phyloP scores from a whole-genome alignment of 2,113 vertebrate genomes.

The Cyanistes caeruleus region DNA sequence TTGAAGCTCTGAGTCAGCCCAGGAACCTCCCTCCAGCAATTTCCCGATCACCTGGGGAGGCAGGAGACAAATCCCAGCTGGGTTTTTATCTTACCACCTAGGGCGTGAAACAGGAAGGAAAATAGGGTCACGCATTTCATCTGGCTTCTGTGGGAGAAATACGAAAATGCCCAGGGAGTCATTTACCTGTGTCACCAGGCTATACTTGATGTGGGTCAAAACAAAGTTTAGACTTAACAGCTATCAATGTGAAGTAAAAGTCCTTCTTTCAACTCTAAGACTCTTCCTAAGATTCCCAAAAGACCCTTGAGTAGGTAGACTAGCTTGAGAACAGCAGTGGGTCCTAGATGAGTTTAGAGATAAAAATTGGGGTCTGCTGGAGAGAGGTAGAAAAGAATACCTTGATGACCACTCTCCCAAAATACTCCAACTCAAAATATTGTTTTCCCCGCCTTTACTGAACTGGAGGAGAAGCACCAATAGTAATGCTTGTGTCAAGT shows the following conservation, averaged over 20 bases:
- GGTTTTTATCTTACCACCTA: not conserved
- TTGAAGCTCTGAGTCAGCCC: rapidly evolving
- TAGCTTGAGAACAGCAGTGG: not conserved
- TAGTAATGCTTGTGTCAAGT: not conserved
- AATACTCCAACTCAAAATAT: not conserved
- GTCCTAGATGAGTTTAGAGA: not conserved
- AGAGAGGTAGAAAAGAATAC: not conserved
- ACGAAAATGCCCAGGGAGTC: rapidly evolving
- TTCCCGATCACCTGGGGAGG: rapidly evolving
- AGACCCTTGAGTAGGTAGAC: too few species aligned
- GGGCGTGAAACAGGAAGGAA: not conserved
- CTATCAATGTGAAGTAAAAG: rapidly evolving
- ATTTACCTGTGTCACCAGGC: rapidly evolving
- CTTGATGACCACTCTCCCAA: not conserved
- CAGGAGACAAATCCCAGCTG: rapidly evolving
- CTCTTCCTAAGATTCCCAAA: not conserved
- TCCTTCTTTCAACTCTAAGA: not conserved
- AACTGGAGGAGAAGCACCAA: not conserved
- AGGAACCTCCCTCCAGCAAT: rapidly evolving
- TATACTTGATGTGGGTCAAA: rapidly evolving
- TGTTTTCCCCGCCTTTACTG: rapidly evolving
- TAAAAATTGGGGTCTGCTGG: not conserved
- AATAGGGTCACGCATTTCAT: rapidly evolving
- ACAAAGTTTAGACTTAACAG: rapidly evolving
- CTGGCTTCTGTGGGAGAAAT: not conserved